A percentile compares a stretch with the other conserved stretches of the same genome.
Evolutionary conservation across 2,888 invertebrate genomes (phyloP).

Genomic region (Drosophila sordidula): DNA sequence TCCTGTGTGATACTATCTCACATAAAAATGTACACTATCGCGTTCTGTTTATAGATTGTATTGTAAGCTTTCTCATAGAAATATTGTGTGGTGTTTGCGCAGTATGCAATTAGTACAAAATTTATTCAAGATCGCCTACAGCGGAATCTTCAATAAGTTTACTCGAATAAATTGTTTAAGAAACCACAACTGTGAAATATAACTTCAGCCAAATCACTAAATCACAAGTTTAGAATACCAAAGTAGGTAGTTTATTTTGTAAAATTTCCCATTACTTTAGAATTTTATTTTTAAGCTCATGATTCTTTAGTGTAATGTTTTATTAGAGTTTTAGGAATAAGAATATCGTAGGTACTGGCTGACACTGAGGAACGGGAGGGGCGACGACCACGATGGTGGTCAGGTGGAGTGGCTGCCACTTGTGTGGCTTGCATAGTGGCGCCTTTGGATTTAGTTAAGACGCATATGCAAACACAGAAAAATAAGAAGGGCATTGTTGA

Average conservation of each 20-base stretch:
- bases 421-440: conserved; percentile 45
- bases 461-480: conserved; percentile 59
- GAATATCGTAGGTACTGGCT: conserved; percentile 38
- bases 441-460: conserved; percentile 57
- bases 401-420: conserved; percentile 55
- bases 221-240: too few relatives aligned
- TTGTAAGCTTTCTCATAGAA: too few relatives aligned
- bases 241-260: conserved; percentile 2
- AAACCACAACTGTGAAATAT: too few relatives aligned
- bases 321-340: conserved; percentile 1
- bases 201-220: too few relatives aligned
- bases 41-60: too few relatives aligned
- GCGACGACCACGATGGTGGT: conserved; percentile 62
- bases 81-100: too few relatives aligned
- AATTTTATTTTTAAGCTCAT: conserved; percentile 1
- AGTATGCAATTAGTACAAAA: too few relatives aligned
- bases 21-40: too few relatives aligned
- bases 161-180: too few relatives aligned
- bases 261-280: background rate
- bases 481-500: conserved; percentile 13
- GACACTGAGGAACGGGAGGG: conserved; percentile 10
- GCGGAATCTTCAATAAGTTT: too few relatives aligned
- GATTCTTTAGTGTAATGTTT: background rate
- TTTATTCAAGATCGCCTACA: too few relatives aligned
- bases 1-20: too few relatives aligned